Conservation (phyloP, 2,888 invertebrate genomes). For the Thereva unica region DNA sequence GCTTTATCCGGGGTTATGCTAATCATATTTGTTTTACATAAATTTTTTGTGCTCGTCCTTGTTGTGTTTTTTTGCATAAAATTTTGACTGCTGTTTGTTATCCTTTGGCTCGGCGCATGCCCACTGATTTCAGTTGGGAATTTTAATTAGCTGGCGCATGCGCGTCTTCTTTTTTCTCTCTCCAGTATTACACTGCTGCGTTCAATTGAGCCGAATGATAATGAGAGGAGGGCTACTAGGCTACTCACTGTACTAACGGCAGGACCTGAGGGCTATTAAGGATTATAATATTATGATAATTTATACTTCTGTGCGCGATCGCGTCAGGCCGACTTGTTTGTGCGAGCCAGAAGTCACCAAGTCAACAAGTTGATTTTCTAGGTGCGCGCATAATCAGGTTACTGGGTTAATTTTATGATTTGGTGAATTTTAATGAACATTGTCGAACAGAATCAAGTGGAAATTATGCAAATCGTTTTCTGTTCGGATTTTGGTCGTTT, state of each 20-base stretch:
- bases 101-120: slow-evolving; percentile 24
- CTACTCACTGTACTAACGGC: not conserved
- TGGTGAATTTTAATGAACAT: slow-evolving; percentile 30
- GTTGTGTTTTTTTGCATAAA: slow-evolving; percentile 13
- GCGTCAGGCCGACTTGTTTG: not conserved
- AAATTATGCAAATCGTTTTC: slow-evolving; percentile 26
- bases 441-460: slow-evolving; percentile 17
- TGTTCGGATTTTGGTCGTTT: not conserved
- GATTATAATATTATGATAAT: slow-evolving; percentile 42
- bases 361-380: slow-evolving; percentile 18
- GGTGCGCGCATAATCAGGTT: slow-evolving; percentile 28
- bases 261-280: slow-evolving; percentile 35
- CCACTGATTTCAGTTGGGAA: slow-evolving; percentile 35
- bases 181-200: too few species aligned
- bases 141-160: slow-evolving; percentile 41
- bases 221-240: slow-evolving; percentile 25
- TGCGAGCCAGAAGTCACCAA: slow-evolving; percentile 7
- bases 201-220: slow-evolving; percentile 15
- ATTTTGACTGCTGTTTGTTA: slow-evolving; percentile 15
- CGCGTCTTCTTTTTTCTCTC: slow-evolving; percentile 28
- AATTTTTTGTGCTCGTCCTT: slow-evolving; percentile 20
- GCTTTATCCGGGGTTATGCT: slow-evolving; percentile 35
- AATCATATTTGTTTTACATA: slow-evolving; percentile 36
- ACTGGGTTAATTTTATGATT: slow-evolving; percentile 29
- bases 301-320: slow-evolving; percentile 34